These are phyloP conservation scores for Papilio dardanus DNA, from an alignment of 1,140 invertebrate genomes.

Conservation along the genomic window DNA sequence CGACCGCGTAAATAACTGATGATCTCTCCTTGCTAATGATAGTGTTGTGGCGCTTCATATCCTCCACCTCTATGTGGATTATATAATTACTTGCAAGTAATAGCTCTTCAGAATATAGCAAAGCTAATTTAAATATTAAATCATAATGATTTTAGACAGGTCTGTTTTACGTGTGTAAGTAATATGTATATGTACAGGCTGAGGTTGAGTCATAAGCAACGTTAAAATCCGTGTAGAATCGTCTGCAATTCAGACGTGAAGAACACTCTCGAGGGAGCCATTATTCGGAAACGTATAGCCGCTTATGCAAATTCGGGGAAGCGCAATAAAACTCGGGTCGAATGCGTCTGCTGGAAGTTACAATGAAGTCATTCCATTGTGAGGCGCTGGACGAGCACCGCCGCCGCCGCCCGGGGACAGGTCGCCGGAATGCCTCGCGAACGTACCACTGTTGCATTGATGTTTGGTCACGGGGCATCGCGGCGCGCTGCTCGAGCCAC, in stretches of 20 bases:
- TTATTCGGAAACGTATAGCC: constrained; percentile 21
- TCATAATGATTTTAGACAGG: background rate
- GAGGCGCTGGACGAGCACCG: constrained; percentile 49
- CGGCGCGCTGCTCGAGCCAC: constrained; percentile 53
- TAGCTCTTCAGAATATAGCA: background rate
- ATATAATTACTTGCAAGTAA: constrained; percentile 56
- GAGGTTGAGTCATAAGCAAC: background rate
- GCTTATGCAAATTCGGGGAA: constrained; percentile 52
- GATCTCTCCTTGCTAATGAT: constrained; percentile 77
- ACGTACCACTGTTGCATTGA: constrained; percentile 70
- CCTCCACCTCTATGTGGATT: constrained; percentile 61
- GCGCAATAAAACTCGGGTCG: constrained; percentile 54
- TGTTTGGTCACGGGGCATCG: constrained; percentile 80
- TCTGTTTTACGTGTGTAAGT: background rate
- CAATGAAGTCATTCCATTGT: constrained; percentile 79
- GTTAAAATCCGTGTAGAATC: constrained; percentile 22
- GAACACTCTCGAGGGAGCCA: constrained; percentile 22
- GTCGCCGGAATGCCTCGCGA: constrained; percentile 48
- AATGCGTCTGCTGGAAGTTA: constrained; percentile 54
- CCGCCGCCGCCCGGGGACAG: constrained; percentile 57
- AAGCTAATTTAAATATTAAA: background rate
- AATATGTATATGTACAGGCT: background rate
- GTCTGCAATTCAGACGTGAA: constrained; percentile 22
- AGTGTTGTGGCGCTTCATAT: constrained; percentile 62
- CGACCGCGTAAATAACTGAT: constrained; percentile 76